Base-by-base conservation (phyloP, 2,113 vertebrate genomes). In the Leptosomus discolor region DNA sequence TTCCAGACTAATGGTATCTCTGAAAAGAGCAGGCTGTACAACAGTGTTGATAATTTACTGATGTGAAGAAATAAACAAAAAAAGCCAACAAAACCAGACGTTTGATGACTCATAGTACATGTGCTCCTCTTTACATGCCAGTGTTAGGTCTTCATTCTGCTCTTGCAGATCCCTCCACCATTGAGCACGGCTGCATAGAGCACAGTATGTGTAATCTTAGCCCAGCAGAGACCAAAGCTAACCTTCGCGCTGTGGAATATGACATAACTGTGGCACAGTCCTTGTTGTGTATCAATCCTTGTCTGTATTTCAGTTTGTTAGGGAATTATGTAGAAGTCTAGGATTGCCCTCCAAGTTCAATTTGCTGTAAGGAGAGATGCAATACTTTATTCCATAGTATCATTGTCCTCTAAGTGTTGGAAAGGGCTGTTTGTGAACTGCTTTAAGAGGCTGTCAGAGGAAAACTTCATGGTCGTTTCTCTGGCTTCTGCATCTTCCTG, bases 51-150 rank as follows among this genome's bases (percentile, higher is more conserved):
- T 58, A 65, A 46, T 26, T 65, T 74, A 61, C 14, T n/a, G 32
- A 79, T 45, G 26, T 18, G 36, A 61, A 60, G 46, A 79, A 68
- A 53, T 37, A 77, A 71, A 48, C 24, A 34, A 57, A 32, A 70
- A 36, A 51, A 11, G 16, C 45, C n/a, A 56, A 50, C 50, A 51
- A 61, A 27, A 1, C 13, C 7, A 26, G 82, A 34, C 15, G 2
- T 12, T 43, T 30, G 21, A 4, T 84, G 32, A 56, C 43, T 81
- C 3, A 0, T 2, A 73, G 46, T 34, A 43, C 11, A 0, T 4
- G 1, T 65, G 32, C 5, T 63, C 1, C 3, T 86, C 30, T 71
- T 30, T 76, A 26, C 6, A 0, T 50, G n/a, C 41, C 32, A 10
- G 6, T 24, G 18, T 76, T 65, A 17, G 24, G 29, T 15, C 29